Conservation (phyloP, 2,888 invertebrate genomes). For the Tenthredo mesomela region DNA sequence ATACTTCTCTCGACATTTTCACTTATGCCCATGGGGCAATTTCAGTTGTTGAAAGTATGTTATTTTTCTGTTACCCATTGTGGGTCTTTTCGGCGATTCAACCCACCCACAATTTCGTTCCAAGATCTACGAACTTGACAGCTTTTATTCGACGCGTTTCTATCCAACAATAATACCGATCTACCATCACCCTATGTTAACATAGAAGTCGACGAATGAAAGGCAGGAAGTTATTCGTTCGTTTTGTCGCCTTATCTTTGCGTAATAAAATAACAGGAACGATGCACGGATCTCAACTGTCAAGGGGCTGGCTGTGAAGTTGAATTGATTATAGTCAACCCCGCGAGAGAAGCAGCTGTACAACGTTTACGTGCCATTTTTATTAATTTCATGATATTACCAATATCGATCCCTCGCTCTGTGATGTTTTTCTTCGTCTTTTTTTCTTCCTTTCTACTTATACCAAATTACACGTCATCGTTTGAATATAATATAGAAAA, state of each 20-base stretch:
- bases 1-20: not conserved
- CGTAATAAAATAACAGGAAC: constrained; percentile 24
- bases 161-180: constrained; percentile 21
- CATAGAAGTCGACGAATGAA: not conserved
- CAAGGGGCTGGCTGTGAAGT: constrained; percentile 17
- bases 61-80: not conserved
- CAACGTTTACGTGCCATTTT: constrained; percentile 11
- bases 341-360: not conserved
- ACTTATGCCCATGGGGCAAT: not conserved
- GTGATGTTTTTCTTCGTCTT: not conserved
- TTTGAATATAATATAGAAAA: not conserved
- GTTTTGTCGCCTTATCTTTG: constrained; percentile 32
- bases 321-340: constrained; percentile 31
- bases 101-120: not conserved
- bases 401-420: not conserved
- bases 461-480: not conserved
- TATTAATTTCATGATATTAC: constrained; percentile 17
- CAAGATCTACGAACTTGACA: not conserved
- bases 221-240: constrained; percentile 35
- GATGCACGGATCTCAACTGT: constrained; percentile 14
- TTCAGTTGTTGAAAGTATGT: not conserved
- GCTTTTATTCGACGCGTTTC: constrained; percentile 19
- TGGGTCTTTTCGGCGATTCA: not conserved
- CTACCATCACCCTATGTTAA: not conserved
- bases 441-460: not conserved